Evolutionary conservation across 2,113 vertebrate species (phyloP).

Genomic region (zebrafish (Danio rerio)): GRCz12tu NC_133181.1:8709501-8710000

Average conservation of each 20-base stretch:
- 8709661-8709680: slow-evolving; percentile 21
- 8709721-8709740: neutral
- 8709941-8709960: neutral
- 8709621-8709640: slow-evolving; percentile 65
- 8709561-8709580: slow-evolving; percentile 1
- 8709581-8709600: slow-evolving; percentile 44
- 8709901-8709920: neutral
- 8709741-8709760: neutral
- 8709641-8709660: slow-evolving; percentile 51
- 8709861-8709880: slow-evolving; percentile 25
- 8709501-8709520: neutral
- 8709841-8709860: slow-evolving; percentile 51
- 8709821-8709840: slow-evolving; percentile 50
- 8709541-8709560: slow-evolving; percentile 12
- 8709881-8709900: neutral
- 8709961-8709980: neutral
- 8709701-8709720: neutral
- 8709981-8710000: neutral
- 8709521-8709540: neutral
- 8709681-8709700: slow-evolving; percentile 39
- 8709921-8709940: neutral
- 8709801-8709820: neutral
- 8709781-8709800: neutral
- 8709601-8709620: slow-evolving; percentile 52
- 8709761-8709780: neutral